A percentile compares a stretch with the other conserved stretches of the same genome.
Evolutionary conservation across 2,888 invertebrate genomes (phyloP).

Genomic region (Perithous albicinctus): DNA sequence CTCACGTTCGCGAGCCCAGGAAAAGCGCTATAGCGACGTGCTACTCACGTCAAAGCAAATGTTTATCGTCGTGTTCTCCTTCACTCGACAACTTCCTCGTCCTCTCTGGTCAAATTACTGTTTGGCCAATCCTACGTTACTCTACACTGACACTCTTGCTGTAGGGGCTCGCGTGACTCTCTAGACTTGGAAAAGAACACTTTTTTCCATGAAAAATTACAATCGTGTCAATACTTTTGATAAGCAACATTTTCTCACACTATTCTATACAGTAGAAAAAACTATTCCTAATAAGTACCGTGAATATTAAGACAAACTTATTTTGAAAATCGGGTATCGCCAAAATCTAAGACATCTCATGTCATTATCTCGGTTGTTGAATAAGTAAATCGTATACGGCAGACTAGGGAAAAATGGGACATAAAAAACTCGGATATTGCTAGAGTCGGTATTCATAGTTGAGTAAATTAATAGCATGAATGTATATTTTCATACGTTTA

Average conservation of each 20-base stretch:
- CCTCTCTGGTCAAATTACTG: constrained; percentile 27
- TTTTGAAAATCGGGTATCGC: too few species aligned
- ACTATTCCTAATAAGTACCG: too few species aligned
- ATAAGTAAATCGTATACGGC: too few species aligned
- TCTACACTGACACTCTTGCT: background rate
- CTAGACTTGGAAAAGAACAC: background rate
- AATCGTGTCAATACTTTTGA: background rate
- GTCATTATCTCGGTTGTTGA: too few species aligned
- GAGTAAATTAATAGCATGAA: too few species aligned
- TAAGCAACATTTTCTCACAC: background rate
- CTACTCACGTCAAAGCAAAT: constrained; percentile 60
- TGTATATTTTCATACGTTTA: too few species aligned
- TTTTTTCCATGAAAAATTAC: background rate
- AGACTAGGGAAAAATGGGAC: too few species aligned
- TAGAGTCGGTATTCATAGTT: too few species aligned
- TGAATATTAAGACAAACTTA: too few species aligned
- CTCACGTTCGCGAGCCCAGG: background rate
- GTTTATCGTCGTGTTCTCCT: constrained; percentile 58
- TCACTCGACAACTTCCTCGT: constrained; percentile 17
- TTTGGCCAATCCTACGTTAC: background rate
- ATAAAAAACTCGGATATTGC: too few species aligned
- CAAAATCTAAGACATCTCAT: too few species aligned
- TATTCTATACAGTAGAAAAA: too few species aligned
- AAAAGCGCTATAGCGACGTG: background rate
- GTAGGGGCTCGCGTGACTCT: background rate